phyloP scores from a whole-genome alignment of 2,797 vertebrate species.

The Echeneis naucrates region DNA sequence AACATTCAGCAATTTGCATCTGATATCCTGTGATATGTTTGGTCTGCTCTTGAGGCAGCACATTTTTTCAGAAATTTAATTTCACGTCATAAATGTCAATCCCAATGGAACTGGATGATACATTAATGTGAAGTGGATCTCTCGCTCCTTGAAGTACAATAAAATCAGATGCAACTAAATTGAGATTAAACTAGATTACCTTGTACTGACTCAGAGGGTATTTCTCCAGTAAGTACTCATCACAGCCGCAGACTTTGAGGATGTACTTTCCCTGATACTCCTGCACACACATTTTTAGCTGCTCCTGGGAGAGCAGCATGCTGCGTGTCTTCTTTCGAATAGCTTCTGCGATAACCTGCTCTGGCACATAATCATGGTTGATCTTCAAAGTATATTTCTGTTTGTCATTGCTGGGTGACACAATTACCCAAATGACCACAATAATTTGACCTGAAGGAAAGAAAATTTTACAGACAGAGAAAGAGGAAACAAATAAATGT shows the following conservation, averaged over 20 bases:
- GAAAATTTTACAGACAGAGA: background rate
- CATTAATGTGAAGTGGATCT: conserved; percentile 49
- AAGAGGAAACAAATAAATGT: background rate
- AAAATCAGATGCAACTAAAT: conserved; percentile 39
- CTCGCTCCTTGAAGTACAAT: conserved; percentile 25
- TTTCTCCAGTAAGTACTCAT: conserved; percentile 98
- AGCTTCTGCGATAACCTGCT: conserved; percentile 99
- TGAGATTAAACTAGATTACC: conserved; percentile 84
- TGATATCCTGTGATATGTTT: background rate
- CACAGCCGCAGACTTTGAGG: conserved; percentile 98
- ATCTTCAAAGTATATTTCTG: conserved; percentile 99
- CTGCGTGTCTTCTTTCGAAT: conserved; percentile 98
- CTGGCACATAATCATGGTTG: conserved; percentile 97
- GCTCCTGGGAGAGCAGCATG: conserved; percentile 96
- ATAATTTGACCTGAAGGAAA: conserved; percentile 93
- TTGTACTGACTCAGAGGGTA: conserved; percentile 99
- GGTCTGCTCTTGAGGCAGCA: background rate
- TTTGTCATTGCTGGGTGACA: conserved; percentile 98
- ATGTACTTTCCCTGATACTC: conserved; percentile 99
- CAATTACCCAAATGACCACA: conserved; percentile 99
- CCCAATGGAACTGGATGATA: conserved; percentile 40
- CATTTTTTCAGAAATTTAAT: conserved; percentile 36
- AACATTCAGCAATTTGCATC: conserved; percentile 10
- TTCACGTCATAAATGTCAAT: conserved; percentile 47
- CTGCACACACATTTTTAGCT: conserved; percentile 98